Evolutionary conservation across 2,797 vertebrate species (phyloP).

Genomic region (Pelochelys cantorii): DNA sequence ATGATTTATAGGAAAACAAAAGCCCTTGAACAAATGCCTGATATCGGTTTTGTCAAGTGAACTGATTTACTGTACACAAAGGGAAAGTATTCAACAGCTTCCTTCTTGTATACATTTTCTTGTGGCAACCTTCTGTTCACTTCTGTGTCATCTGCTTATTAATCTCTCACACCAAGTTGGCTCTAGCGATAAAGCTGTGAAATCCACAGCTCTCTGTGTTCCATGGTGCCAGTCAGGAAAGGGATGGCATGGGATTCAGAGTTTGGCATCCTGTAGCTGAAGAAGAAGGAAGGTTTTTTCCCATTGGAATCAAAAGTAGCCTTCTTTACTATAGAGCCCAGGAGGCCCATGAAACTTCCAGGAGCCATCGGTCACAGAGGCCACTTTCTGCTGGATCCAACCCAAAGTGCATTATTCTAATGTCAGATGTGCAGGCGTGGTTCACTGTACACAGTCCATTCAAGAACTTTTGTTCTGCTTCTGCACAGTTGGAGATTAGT

Average conservation of each 20-base stretch:
- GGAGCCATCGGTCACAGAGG: slow-evolving; percentile 56
- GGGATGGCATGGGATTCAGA: slow-evolving; percentile 5
- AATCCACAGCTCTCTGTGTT: slow-evolving; percentile 31
- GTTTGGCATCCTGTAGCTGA: slow-evolving; percentile 24
- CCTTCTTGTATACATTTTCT: slow-evolving; percentile 47
- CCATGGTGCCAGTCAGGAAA: slow-evolving; percentile 36
- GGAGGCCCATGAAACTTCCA: slow-evolving; percentile 36
- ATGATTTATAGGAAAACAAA: slow-evolving; percentile 69
- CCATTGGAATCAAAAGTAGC: slow-evolving; percentile 45
- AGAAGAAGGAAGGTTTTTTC: slow-evolving; percentile 34
- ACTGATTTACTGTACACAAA: slow-evolving; percentile 49
- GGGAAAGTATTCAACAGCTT: slow-evolving; percentile 17
- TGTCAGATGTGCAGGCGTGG: slow-evolving; percentile 2
- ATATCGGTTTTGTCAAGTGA: slow-evolving; percentile 53
- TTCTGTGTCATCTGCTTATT: slow-evolving; percentile 64
- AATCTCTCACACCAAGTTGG: slow-evolving; percentile 57
- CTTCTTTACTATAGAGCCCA: slow-evolving; percentile 43
- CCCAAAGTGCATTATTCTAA: slow-evolving; percentile 22
- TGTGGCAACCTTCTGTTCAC: slow-evolving; percentile 50
- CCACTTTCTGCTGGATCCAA: slow-evolving; percentile 26
- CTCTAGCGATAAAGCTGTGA: slow-evolving; percentile 40
- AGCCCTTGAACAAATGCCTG: slow-evolving; percentile 46
- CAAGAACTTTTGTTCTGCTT: slow-evolving; percentile 27
- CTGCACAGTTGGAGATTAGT: slow-evolving; percentile 23
- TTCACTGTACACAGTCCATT: slow-evolving; percentile 4